A percentile compares a stretch with the other conserved stretches of the same genome.
These are phyloP conservation scores for Psilopogon haemacephalus DNA, from an alignment of 2,113 vertebrate species.

Conservation along the genomic window DNA sequence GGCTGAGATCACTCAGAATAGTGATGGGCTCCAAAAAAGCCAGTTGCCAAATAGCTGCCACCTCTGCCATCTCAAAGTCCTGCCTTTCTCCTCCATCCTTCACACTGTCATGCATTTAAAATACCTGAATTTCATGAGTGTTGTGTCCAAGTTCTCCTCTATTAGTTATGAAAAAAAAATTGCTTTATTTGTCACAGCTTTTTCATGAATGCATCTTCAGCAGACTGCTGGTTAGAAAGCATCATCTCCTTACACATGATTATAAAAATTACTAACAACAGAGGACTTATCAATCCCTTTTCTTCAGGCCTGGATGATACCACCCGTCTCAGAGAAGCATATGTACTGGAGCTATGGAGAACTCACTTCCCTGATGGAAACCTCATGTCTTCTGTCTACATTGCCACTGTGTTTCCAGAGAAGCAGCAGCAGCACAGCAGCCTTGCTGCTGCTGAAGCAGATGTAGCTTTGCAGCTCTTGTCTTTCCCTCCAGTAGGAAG, in stretches of 20 bases:
- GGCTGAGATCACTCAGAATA: background rate
- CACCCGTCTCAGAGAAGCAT: background rate
- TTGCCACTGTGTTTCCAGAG: background rate
- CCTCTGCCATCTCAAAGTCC: background rate
- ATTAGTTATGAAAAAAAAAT: background rate
- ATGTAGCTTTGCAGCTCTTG: rapidly evolving
- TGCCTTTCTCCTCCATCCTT: background rate
- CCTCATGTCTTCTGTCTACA: rapidly evolving
- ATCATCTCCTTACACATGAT: background rate
- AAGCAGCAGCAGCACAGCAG: background rate
- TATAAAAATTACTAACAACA: background rate
- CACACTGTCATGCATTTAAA: background rate
- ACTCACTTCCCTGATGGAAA: rapidly evolving
- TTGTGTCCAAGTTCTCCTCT: background rate
- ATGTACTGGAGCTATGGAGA: background rate
- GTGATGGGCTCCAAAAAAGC: background rate
- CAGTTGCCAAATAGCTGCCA: background rate
- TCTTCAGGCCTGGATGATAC: background rate
- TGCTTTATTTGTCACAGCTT: background rate
- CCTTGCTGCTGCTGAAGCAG: background rate
- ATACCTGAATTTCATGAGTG: background rate
- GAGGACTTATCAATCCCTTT: background rate
- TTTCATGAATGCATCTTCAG: background rate
- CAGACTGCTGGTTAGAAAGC: background rate
- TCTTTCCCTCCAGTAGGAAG: background rate